A percentile compares a stretch with the other conserved stretches of the same genome.
Evolutionary conservation across 2,797 vertebrate species (phyloP).

Genomic region (Morus bassanus): DNA sequence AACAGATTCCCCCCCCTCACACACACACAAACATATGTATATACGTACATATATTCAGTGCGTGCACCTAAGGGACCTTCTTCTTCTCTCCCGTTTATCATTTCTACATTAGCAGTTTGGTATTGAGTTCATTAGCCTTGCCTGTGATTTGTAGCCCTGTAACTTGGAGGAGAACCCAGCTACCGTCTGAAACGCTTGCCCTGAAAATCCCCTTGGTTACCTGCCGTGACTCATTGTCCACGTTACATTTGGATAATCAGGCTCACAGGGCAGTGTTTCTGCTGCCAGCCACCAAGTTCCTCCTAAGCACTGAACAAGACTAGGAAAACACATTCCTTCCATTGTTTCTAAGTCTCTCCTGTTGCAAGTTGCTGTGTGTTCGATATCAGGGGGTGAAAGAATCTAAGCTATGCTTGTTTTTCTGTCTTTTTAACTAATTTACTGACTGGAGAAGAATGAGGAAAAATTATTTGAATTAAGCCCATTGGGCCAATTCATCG

Average conservation of each 20-base stretch:
- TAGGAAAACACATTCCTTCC: slow-evolving; percentile 51
- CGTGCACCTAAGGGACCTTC: background rate
- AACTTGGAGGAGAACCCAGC: background rate
- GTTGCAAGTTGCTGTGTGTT: slow-evolving; percentile 60
- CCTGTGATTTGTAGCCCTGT: background rate
- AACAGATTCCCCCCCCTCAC: background rate
- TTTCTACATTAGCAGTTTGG: background rate
- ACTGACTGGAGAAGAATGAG: slow-evolving; percentile 29
- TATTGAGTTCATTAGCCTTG: background rate
- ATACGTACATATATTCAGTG: background rate
- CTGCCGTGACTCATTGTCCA: slow-evolving; percentile 5
- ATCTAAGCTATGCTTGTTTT: slow-evolving; percentile 37
- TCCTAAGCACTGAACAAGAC: background rate
- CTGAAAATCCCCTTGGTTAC: slow-evolving; percentile 41
- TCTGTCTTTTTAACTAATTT: slow-evolving; percentile 48
- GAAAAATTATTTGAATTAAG: slow-evolving; percentile 48
- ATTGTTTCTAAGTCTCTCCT: slow-evolving; percentile 54
- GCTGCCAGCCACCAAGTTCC: slow-evolving; percentile 27
- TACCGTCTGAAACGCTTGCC: background rate
- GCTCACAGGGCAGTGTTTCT: background rate
- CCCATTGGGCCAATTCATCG: background rate
- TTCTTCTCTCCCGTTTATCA: background rate
- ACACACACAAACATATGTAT: rapidly evolving
- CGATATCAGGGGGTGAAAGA: background rate
- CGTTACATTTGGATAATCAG: background rate